phyloP scores from a whole-genome alignment of 2,797 vertebrate genomes.

The Pogoniulus pusillus region DNA sequence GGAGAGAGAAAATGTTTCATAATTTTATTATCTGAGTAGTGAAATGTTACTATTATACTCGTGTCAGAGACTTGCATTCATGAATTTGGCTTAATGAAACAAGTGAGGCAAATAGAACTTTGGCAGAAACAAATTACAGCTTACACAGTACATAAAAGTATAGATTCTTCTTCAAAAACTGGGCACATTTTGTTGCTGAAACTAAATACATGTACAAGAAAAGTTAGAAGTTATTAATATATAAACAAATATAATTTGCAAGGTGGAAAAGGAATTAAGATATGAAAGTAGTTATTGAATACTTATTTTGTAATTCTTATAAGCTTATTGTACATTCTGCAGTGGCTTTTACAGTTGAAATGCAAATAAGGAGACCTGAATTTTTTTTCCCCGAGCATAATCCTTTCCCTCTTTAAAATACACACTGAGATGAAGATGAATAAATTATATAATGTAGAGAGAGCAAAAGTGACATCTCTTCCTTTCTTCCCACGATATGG shows the following conservation, averaged over 20 bases:
- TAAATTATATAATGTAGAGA: not conserved
- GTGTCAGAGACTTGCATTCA: not conserved
- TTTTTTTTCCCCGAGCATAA: not conserved
- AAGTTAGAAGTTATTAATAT: not conserved
- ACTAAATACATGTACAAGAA: not conserved
- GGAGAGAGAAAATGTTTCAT: not conserved
- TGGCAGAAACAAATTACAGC: not conserved
- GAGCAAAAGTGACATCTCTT: not conserved
- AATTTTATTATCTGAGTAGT: not conserved
- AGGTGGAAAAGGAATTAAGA: not conserved
- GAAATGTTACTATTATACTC: not conserved
- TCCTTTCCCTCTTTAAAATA: not conserved
- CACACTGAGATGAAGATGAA: not conserved
- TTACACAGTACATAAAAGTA: not conserved
- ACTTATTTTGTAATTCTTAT: not conserved
- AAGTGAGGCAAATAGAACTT: not conserved
- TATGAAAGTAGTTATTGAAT: not conserved
- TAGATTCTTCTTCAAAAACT: not conserved
- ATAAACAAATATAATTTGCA: not conserved
- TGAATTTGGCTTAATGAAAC: not conserved
- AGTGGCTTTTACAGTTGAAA: not conserved
- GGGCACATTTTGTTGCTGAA: not conserved
- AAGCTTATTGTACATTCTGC: not conserved
- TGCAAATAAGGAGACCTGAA: not conserved
- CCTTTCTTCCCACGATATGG: not conserved